Base-by-base conservation (phyloP, 2,113 vertebrate species). In the Sorex araneus region DNA sequence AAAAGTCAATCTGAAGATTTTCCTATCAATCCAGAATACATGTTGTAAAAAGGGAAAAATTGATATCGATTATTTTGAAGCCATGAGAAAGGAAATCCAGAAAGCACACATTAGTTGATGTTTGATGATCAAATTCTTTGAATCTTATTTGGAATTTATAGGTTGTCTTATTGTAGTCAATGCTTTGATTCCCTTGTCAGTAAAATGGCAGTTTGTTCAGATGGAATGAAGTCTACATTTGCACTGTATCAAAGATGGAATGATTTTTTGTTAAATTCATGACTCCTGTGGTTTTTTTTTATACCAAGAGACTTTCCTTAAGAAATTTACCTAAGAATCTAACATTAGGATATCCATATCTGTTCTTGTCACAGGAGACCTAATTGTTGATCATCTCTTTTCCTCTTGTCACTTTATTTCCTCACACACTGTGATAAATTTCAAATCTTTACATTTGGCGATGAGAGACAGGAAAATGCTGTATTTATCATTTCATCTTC, bases 11-110 rank as follows among this genome's bases (percentile, higher is more conserved):
- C 15, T 70, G 54, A 84, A 64, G 19, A 36, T 84, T 74, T 91
- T 80, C 25, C 43, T 83, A 15, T 71, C 47, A 67, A 23, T 71
- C 34, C 2, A 54, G 34, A 27, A 11, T 70, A 57, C 16, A 85
- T n/a, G 50, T 92, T 90, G 47, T 78, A 73, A 78, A 67, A 30
- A 16, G 63, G 8, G 57, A 57, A 88, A 66, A 63, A 66, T 18
- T 77, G 47, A 13, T 84, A 74, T 90, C 75, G 78, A 82, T 84
- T 92, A 63, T 84, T 89, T 75, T 9, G 28, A 63, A 74, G 16
- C 75, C 32, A 11, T 63, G 83, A 12, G 45, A 75, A 75, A 75
- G 50, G 36, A 76, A 30, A 63, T 80, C 57, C 40, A 43, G 69
- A 74, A 80, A 89, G 27, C 21, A 77, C 76, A 50, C 3, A 8